Percentiles rank a stretch among this genome's conserved stretches.
Conservation (phyloP, 2,113 vertebrate species). For the Dryoscopus gambensis region DNA sequence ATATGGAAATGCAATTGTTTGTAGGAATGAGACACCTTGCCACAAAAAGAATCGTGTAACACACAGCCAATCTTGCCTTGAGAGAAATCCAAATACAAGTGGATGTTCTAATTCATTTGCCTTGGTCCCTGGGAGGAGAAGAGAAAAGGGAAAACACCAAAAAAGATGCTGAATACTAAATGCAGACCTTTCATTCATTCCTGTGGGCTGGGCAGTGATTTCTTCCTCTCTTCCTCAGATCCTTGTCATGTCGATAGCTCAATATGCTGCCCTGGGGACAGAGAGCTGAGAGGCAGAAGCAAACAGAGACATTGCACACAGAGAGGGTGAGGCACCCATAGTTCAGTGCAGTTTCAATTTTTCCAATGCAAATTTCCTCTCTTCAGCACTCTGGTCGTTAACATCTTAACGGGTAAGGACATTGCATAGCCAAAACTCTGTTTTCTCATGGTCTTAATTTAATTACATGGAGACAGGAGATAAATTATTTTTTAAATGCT, state of each 20-base stretch:
- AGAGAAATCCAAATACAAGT: background rate
- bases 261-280: background rate
- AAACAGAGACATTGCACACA: background rate
- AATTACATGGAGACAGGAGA: background rate
- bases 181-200: background rate
- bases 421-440: background rate
- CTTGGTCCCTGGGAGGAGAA: background rate
- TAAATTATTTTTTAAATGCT: background rate
- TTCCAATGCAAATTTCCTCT: background rate
- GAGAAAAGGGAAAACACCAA: background rate
- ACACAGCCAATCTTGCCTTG: background rate
- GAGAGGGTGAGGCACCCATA: background rate
- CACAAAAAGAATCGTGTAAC: background rate
- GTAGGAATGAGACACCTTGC: background rate
- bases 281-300: background rate
- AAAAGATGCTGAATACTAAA: background rate
- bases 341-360: background rate
- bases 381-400: background rate
- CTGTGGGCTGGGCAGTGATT: background rate
- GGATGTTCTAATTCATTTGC: background rate
- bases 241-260: background rate
- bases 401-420: background rate
- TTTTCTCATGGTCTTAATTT: background rate
- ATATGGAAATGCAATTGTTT: background rate
- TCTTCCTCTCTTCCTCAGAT: background rate